Evolutionary conservation across 2,113 vertebrate genomes (phyloP).

Genomic region (Saguinus midas): DNA sequence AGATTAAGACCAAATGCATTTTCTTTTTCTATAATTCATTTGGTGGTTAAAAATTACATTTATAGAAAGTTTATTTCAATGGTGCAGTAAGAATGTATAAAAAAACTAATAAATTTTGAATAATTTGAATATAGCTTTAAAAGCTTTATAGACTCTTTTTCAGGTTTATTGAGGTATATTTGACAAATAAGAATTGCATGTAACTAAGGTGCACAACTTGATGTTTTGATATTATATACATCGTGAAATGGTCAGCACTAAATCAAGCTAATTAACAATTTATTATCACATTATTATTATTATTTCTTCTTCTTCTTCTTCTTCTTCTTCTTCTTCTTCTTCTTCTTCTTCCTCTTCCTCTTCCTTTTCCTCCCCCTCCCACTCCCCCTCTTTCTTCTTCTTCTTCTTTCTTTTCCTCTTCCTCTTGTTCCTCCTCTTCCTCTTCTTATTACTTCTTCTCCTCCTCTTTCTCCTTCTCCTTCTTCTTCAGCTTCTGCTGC

Average conservation of each 20-base stretch:
- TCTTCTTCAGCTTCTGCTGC: too few species aligned
- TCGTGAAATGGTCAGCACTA: too few species aligned
- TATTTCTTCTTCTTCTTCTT: too few species aligned
- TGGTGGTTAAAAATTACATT: background rate
- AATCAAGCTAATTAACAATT: too few species aligned
- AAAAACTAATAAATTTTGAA: background rate
- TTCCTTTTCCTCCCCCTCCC: too few species aligned
- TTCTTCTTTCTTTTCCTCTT: background rate
- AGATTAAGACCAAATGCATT: background rate
- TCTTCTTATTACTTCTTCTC: too few species aligned
- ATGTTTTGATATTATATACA: too few species aligned
- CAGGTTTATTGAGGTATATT: background rate
- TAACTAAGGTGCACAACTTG: background rate
- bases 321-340: too few species aligned
- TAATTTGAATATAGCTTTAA: background rate
- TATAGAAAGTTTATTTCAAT: background rate
- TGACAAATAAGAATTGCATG: background rate
- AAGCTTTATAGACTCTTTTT: background rate
- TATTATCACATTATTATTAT: too few species aligned
- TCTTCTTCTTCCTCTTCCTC: background rate
- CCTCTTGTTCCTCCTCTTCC: background rate
- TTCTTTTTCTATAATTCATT: background rate
- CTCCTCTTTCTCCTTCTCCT: too few species aligned
- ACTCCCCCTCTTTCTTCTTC: too few species aligned
- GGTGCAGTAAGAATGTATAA: background rate